These are phyloP conservation scores for Myocastor coypus DNA, from an alignment of 2,113 vertebrate genomes.

Conservation along the genomic window DNA sequence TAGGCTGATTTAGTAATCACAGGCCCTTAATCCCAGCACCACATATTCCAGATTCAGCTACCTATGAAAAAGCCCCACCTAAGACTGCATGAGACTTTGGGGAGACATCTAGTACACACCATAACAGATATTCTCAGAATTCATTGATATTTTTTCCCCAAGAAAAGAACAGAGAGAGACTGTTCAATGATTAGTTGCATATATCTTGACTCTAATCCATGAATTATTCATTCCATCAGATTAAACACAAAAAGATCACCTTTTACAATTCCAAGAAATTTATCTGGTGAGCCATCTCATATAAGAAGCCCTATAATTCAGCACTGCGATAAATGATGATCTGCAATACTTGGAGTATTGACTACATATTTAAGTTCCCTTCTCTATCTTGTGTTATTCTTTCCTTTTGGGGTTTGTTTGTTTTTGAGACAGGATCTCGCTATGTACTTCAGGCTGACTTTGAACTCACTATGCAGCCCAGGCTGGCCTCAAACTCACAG, in stretches of 20 bases:
- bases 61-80: no score
- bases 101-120: no score
- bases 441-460: no score
- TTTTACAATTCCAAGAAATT: neutral
- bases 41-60: no score
- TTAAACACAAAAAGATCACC: neutral
- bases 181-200: neutral
- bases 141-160: neutral
- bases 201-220: slow-evolving; percentile 15
- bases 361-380: neutral
- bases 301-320: slow-evolving; percentile 1
- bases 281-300: neutral
- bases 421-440: no score
- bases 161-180: slow-evolving; percentile 9
- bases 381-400: slow-evolving; percentile 6
- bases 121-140: neutral
- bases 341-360: slow-evolving; percentile 20
- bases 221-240: slow-evolving; percentile 35
- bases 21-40: no score
- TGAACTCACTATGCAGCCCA: no score
- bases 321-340: slow-evolving; percentile 14
- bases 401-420: neutral
- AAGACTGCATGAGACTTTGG: no score
- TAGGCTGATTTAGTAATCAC: no score
- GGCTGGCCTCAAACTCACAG: no score